phyloP scores from a whole-genome alignment of 2,888 invertebrate species.

The Anoplius nigerrimus region DNA sequence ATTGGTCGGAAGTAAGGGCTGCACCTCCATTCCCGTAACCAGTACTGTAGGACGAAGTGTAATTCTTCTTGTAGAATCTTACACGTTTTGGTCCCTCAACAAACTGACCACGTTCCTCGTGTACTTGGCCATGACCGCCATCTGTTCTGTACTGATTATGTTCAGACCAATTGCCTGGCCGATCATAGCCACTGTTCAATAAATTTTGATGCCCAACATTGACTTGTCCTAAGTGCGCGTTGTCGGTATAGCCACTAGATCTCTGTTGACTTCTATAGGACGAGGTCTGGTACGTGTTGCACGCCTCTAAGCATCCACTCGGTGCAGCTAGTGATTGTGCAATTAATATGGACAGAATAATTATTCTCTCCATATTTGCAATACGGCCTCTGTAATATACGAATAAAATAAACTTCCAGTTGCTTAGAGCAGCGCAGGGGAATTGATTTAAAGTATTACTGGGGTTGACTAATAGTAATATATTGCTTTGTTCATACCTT shows the following conservation, averaged over 20 bases:
- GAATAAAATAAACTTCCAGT: background rate
- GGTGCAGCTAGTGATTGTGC: conserved; percentile 54
- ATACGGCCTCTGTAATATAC: conserved; percentile 35
- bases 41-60: conserved; percentile 57
- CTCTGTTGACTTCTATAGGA: conserved; percentile 29
- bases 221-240: conserved; percentile 27
- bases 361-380: conserved; percentile 39
- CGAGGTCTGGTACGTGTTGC: conserved; percentile 27
- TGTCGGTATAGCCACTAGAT: conserved; percentile 22
- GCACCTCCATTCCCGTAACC: conserved; percentile 21
- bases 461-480: background rate
- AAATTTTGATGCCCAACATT: conserved; percentile 16
- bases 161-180: conserved; percentile 66
- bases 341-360: conserved; percentile 51
- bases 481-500: conserved; percentile 43
- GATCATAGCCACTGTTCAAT: conserved; percentile 43
- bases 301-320: conserved; percentile 54
- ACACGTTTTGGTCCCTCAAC: conserved; percentile 42
- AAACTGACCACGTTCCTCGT: conserved; percentile 61
- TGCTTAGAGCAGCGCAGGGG: background rate
- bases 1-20: background rate
- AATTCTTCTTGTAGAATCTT: conserved; percentile 65
- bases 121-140: conserved; percentile 60
- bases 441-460: background rate
- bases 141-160: conserved; percentile 61